phyloP scores from a whole-genome alignment of 2,888 invertebrate genomes.

The Polylopha cassiicola region DNA sequence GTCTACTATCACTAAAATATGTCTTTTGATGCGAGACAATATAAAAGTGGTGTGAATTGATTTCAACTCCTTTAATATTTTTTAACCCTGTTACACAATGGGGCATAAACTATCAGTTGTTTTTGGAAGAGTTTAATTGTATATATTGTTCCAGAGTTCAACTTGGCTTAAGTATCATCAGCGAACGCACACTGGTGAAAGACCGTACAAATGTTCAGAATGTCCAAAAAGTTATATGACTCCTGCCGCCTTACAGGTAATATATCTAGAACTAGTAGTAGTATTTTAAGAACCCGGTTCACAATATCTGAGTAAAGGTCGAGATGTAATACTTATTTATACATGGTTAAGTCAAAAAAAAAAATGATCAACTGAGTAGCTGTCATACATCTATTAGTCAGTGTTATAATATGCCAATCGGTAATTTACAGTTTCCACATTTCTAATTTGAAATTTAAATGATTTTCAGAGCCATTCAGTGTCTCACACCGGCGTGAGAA shows the following conservation, averaged over 20 bases:
- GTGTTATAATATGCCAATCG: too few species aligned
- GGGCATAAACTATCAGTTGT: neutral
- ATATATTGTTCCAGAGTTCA: slow-evolving; percentile 16
- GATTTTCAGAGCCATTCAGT: slow-evolving; percentile 15
- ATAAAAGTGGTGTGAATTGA: too few species aligned
- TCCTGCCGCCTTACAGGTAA: slow-evolving; percentile 49
- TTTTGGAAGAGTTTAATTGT: neutral
- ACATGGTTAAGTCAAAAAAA: too few species aligned
- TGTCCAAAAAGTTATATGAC: slow-evolving; percentile 58
- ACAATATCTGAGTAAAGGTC: neutral
- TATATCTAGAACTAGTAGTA: slow-evolving; percentile 43
- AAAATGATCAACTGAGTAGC: too few species aligned
- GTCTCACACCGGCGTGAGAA: slow-evolving; percentile 18
- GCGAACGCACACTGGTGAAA: slow-evolving; percentile 53
- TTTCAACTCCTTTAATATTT: too few species aligned
- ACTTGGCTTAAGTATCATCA: slow-evolving; percentile 41
- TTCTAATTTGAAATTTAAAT: too few species aligned
- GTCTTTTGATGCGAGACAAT: too few species aligned
- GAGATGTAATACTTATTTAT: too few species aligned
- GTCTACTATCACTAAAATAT: too few species aligned
- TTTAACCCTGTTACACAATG: too few species aligned
- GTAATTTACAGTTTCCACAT: too few species aligned
- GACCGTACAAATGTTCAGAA: slow-evolving; percentile 43
- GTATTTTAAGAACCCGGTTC: neutral
- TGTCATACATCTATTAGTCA: too few species aligned